These are phyloP conservation scores for Trididemnum miniatum DNA, from an alignment of 23 tunicate species.

Conservation along the genomic window DNA sequence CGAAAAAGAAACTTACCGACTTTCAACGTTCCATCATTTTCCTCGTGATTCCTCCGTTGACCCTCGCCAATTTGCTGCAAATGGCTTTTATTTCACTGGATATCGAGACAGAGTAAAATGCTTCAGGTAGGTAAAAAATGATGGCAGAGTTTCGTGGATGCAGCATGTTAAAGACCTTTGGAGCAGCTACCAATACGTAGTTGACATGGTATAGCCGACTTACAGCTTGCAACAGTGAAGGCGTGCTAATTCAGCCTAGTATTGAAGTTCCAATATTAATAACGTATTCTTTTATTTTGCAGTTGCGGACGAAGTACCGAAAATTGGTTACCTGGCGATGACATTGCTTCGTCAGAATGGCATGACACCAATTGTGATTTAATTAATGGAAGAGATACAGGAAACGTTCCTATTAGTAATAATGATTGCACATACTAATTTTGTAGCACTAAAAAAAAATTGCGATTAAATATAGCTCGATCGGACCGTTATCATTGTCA, in stretches of 20 bases:
- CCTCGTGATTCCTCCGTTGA: constrained; percentile 21
- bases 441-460: too few relatives aligned
- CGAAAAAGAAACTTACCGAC: constrained; percentile 37
- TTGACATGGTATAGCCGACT: too few relatives aligned
- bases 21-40: constrained; percentile 16
- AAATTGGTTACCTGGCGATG: constrained; percentile 44
- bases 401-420: constrained; percentile 42
- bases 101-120: constrained; percentile 53
- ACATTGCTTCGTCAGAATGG: constrained; percentile 35
- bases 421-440: background rate
- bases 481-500: too few relatives aligned
- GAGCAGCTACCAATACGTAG: too few relatives aligned
- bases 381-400: constrained; percentile 26
- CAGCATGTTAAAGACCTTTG: too few relatives aligned
- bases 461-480: too few relatives aligned
- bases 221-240: too few relatives aligned
- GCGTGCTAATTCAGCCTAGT: background rate
- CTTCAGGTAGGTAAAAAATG: constrained; percentile 46
- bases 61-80: constrained; percentile 25
- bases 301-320: constrained; percentile 49
- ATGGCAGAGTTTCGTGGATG: too few relatives aligned
- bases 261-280: background rate
- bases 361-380: constrained; percentile 48
- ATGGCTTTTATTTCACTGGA: constrained; percentile 53
- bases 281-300: too few relatives aligned